A percentile compares a stretch with the other conserved stretches of the same genome.
phyloP scores from a whole-genome alignment of 2,888 invertebrate species.

The Ametastegia equiseti region DNA sequence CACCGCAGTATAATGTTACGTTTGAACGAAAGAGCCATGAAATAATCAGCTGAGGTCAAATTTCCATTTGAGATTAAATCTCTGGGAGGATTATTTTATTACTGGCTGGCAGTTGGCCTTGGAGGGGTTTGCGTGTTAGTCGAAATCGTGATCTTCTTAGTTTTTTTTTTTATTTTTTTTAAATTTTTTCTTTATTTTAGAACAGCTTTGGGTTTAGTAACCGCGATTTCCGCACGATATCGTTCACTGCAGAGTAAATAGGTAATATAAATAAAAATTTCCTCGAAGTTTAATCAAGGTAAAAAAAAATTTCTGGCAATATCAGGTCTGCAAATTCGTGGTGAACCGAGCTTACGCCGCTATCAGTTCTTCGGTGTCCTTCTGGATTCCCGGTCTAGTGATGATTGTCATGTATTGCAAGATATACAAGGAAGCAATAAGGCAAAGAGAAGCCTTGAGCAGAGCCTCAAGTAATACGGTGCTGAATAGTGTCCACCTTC shows the following conservation, averaged over 20 bases:
- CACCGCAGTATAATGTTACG: background rate
- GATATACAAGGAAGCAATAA: slow-evolving; percentile 87
- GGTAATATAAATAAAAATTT: background rate
- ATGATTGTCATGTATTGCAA: slow-evolving; percentile 95
- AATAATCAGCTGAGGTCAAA: slow-evolving; percentile 20
- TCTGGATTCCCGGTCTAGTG: slow-evolving; percentile 94
- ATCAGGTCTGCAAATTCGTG: slow-evolving; percentile 85
- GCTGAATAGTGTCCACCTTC: slow-evolving; percentile 89
- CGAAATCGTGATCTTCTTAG: background rate
- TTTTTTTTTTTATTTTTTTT: background rate
- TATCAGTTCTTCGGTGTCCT: slow-evolving; percentile 92
- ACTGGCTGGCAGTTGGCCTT: background rate
- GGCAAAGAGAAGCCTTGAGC: slow-evolving; percentile 89
- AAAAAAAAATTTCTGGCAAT: background rate
- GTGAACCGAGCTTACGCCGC: slow-evolving; percentile 92
- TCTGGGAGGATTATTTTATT: background rate
- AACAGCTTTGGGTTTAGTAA: background rate
- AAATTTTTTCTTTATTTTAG: background rate
- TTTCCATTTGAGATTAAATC: background rate
- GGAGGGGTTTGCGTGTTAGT: background rate
- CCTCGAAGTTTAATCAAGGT: background rate
- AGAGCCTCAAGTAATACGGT: slow-evolving; percentile 91
- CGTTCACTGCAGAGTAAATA: background rate
- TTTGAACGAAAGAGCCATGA: background rate
- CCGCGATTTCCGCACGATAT: background rate